Conservation (phyloP, 2,797 vertebrate species). For the Natrix natrix region DNA sequence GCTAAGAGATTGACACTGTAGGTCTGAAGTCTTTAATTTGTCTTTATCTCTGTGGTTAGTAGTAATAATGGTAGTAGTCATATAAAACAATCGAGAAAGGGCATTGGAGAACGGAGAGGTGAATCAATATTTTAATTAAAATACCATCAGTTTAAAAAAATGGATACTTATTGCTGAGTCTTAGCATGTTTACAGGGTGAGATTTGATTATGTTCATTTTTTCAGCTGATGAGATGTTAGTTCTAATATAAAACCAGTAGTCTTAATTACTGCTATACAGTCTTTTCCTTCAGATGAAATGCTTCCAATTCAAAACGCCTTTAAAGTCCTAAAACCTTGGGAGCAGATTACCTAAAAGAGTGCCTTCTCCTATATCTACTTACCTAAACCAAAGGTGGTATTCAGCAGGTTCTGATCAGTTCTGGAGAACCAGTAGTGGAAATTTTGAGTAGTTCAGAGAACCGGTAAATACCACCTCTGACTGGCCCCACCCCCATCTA, state of each 20-base stretch:
- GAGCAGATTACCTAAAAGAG: background rate
- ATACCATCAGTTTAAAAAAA: constrained; percentile 46
- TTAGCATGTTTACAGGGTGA: constrained; percentile 33
- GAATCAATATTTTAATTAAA: constrained; percentile 54
- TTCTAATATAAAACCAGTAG: constrained; percentile 40
- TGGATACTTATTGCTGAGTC: constrained; percentile 46
- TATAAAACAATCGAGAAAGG: constrained; percentile 9
- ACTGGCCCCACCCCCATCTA: no score
- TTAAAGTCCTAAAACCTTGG: background rate
- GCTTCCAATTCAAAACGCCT: background rate
- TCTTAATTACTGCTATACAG: constrained; percentile 32
- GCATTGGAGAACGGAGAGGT: constrained; percentile 23
- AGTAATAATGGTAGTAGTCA: background rate
- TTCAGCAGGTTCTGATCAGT: no score
- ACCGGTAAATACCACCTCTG: no score
- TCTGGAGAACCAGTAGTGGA: no score
- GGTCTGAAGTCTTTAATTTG: constrained; percentile 16
- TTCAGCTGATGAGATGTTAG: constrained; percentile 23
- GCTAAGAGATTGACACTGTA: background rate
- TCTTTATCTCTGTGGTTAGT: background rate
- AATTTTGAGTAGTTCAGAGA: no score
- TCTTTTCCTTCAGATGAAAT: constrained; percentile 10
- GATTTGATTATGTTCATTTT: background rate
- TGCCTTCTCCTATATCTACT: background rate
- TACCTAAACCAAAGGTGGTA: background rate